phyloP scores from a whole-genome alignment of 2,888 invertebrate species.

The Thera obeliscata region DNA sequence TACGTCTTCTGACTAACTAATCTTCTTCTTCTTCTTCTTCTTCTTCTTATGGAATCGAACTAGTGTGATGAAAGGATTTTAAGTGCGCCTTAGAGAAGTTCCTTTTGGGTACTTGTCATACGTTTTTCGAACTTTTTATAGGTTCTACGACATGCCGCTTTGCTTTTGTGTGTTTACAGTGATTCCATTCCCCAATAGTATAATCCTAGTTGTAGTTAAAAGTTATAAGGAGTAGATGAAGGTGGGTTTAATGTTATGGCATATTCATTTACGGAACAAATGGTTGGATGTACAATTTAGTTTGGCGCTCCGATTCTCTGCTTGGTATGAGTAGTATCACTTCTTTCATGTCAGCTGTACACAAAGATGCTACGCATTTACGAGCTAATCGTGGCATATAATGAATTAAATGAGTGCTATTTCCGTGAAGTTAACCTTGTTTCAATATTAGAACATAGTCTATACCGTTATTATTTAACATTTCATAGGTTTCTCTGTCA shows the following conservation, averaged over 20 bases:
- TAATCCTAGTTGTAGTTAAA: constrained; percentile 78
- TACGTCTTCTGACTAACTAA: too few relatives aligned
- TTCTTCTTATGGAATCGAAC: too few relatives aligned
- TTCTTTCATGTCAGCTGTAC: constrained; percentile 82
- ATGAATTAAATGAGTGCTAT: constrained; percentile 76
- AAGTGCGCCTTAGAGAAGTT: too few relatives aligned
- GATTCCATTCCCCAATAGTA: constrained; percentile 72
- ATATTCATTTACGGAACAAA: constrained; percentile 46
- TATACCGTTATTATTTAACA: constrained; percentile 56
- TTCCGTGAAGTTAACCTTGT: constrained; percentile 53
- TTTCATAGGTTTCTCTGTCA: constrained; percentile 73
- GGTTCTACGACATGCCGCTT: too few relatives aligned
- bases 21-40: too few relatives aligned
- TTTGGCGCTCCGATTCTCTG: constrained; percentile 70
- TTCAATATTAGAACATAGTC: constrained; percentile 47
- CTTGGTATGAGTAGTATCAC: constrained; percentile 67
- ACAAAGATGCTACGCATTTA: constrained; percentile 83
- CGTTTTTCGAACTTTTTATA: too few relatives aligned
- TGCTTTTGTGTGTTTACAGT: constrained; percentile 87
- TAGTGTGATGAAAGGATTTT: too few relatives aligned
- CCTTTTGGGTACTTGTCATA: too few relatives aligned
- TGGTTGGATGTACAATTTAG: constrained; percentile 44
- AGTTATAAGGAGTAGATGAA: constrained; percentile 87
- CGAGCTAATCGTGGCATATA: constrained; percentile 60
- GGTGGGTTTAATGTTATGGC: constrained; percentile 68